Conservation (phyloP, 2,888 invertebrate species). For the Hermaeophaga mercurialis region DNA sequence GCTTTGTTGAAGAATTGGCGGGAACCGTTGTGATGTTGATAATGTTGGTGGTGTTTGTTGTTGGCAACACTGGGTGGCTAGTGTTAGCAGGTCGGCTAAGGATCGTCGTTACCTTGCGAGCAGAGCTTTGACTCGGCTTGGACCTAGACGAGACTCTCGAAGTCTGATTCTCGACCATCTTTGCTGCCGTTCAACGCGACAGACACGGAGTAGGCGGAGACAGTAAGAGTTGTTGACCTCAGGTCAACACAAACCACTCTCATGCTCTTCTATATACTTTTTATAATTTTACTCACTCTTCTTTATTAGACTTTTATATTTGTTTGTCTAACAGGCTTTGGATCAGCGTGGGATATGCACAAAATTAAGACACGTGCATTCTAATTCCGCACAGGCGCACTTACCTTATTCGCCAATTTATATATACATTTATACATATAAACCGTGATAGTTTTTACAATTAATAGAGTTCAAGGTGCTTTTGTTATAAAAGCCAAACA, state of each 20-base stretch:
- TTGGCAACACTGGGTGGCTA: conserved; percentile 22
- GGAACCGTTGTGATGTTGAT: background rate
- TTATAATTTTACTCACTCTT: conserved; percentile 44
- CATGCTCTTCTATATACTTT: conserved; percentile 50
- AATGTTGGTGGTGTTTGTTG: background rate
- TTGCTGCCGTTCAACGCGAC: conserved; percentile 49
- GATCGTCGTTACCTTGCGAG: conserved; percentile 31
- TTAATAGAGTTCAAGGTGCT: no score
- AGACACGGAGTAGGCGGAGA: conserved; percentile 58
- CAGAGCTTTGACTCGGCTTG: conserved; percentile 31
- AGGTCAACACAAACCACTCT: conserved; percentile 57
- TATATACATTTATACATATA: no score
- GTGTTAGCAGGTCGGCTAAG: conserved; percentile 21
- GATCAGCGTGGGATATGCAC: conserved; percentile 16
- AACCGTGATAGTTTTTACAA: no score
- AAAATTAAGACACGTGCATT: conserved; percentile 19
- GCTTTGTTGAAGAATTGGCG: conserved; percentile 8
- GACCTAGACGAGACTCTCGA: conserved; percentile 32
- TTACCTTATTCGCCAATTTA: no score
- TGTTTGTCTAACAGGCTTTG: conserved; percentile 22
- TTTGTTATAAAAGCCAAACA: no score
- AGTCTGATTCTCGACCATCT: conserved; percentile 38
- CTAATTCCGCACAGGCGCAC: background rate
- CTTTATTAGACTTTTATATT: conserved; percentile 33
- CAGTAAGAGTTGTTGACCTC: conserved; percentile 59